Conservation (phyloP, 2,888 invertebrate genomes). For the Lymantria dispar region DNA sequence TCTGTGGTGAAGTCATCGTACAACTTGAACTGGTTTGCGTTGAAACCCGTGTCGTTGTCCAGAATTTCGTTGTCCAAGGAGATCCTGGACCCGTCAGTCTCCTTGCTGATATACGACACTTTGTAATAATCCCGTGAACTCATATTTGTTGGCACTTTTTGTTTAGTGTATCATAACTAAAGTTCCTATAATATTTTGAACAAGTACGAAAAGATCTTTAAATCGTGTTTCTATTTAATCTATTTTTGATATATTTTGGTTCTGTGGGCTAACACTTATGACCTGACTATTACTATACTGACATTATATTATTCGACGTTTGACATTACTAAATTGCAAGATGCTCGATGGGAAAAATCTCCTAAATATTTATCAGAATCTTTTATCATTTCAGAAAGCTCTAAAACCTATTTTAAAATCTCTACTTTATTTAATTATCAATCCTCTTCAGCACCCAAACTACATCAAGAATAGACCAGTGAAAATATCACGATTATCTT, state of each 20-base stretch:
- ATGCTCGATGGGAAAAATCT: no score
- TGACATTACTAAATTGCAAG: no score
- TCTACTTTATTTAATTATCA: no score
- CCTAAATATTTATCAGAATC: no score
- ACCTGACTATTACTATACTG: no score
- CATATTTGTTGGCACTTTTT: slow-evolving; percentile 50
- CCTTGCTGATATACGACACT: slow-evolving; percentile 59
- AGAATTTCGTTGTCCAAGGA: slow-evolving; percentile 55
- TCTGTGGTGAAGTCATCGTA: slow-evolving; percentile 77
- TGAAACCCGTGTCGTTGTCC: slow-evolving; percentile 75
- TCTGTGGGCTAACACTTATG: no score
- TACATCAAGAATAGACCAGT: neutral
- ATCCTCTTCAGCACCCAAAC: neutral
- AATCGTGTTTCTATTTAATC: neutral
- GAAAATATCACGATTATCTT: neutral
- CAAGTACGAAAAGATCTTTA: slow-evolving; percentile 13
- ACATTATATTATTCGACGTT: no score
- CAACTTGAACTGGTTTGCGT: slow-evolving; percentile 76
- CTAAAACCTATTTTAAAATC: no score
- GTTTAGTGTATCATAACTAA: slow-evolving; percentile 23
- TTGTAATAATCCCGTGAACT: slow-evolving; percentile 69
- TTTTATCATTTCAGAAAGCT: no score
- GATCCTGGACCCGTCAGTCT: slow-evolving; percentile 43
- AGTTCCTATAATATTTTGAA: slow-evolving; percentile 24
- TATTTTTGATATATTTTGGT: neutral